Conservation (phyloP, 2,113 vertebrate genomes). For the Anoplopoma fimbria region DNA sequence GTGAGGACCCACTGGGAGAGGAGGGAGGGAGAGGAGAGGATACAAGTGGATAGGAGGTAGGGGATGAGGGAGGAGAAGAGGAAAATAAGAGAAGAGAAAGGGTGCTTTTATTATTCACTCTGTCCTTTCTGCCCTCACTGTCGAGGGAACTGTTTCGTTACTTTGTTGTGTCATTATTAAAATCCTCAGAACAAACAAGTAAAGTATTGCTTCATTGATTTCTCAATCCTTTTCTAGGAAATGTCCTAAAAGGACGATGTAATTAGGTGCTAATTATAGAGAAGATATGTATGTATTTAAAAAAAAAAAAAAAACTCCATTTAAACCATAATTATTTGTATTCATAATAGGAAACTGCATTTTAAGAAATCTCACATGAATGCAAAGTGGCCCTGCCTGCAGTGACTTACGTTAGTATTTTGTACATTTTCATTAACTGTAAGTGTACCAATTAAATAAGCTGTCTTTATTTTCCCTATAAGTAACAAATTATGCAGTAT, state of each 20-base stretch:
- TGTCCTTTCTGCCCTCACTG: background rate
- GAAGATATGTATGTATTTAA: background rate
- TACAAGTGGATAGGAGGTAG: background rate
- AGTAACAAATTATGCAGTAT: no score
- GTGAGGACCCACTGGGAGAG: slow-evolving; percentile 89
- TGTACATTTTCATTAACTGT: background rate
- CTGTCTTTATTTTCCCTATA: no score
- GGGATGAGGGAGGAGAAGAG: background rate
- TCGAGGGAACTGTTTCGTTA: no score
- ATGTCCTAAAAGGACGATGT: background rate
- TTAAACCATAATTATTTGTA: background rate
- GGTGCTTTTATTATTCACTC: slow-evolving; percentile 1
- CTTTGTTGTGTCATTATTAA: no score
- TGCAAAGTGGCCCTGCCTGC: background rate
- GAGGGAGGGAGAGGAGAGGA: background rate
- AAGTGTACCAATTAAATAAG: background rate
- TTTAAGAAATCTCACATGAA: background rate
- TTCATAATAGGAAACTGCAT: background rate
- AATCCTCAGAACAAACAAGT: background rate
- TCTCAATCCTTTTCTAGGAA: no score
- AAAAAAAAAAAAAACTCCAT: background rate
- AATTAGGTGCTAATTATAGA: background rate
- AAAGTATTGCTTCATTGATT: background rate
- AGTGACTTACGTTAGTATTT: background rate
- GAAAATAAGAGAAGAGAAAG: background rate